Percentiles rank a stretch among this genome's conserved stretches.
Evolutionary conservation across 2,113 vertebrate species (phyloP).

Genomic region (Nansenia antarctica): DNA sequence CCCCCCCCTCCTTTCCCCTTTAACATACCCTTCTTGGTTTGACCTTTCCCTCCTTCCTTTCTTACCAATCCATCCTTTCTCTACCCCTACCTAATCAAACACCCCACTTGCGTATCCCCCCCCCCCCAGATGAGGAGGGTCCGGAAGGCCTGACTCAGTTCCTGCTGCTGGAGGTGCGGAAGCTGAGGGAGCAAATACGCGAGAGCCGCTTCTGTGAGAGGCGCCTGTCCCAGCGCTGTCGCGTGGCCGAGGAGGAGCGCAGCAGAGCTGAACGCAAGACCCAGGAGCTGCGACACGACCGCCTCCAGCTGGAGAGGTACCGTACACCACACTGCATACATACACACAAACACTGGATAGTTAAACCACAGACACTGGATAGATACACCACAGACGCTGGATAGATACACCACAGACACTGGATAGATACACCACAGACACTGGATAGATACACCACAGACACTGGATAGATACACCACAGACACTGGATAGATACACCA

Average conservation of each 20-base stretch:
- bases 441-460: no score
- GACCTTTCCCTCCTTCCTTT: background rate
- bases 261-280: constrained; percentile 76
- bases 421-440: no score
- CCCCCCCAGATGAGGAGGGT: constrained; percentile 85
- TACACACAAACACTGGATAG: no score
- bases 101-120: no score
- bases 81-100: no score
- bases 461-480: no score
- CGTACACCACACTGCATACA: background rate
- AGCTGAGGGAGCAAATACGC: constrained; percentile 85
- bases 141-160: constrained; percentile 95
- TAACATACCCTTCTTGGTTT: no score
- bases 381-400: no score
- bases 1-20: no score
- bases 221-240: constrained; percentile 84
- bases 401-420: no score
- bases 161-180: constrained; percentile 89
- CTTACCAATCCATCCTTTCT: background rate
- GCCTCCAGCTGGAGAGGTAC: constrained; percentile 82
- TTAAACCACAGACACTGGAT: no score
- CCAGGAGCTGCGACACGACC: constrained; percentile 81
- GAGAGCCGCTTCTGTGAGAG: constrained; percentile 83
- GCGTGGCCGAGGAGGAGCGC: constrained; percentile 84
- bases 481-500: no score